phyloP scores from a whole-genome alignment of 2,113 vertebrate species.

The Micromys minutus region DNA sequence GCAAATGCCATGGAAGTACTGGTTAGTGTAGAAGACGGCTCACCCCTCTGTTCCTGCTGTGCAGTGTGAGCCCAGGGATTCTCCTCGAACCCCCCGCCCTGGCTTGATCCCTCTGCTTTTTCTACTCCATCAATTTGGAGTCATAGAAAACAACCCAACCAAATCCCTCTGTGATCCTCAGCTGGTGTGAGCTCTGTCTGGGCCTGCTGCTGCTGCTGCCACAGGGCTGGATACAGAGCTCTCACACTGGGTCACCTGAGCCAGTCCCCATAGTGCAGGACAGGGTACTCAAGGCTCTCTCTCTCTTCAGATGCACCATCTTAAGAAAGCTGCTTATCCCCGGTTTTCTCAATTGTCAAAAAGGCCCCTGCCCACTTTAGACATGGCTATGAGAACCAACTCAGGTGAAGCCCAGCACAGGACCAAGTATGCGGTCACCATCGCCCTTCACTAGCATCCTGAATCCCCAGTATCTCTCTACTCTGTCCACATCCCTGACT shows the following conservation, averaged over 20 bases:
- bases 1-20: background rate
- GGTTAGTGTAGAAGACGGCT: background rate
- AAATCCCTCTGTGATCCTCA: constrained; percentile 1
- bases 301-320: background rate
- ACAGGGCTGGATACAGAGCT: rapidly evolving
- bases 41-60: background rate
- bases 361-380: background rate
- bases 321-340: background rate
- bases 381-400: background rate
- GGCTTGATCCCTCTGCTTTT: background rate
- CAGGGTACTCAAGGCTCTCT: background rate
- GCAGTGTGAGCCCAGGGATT: background rate
- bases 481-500: background rate
- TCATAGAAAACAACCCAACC: background rate
- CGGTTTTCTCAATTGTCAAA: background rate
- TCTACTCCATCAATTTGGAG: background rate
- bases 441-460: background rate
- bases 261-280: background rate
- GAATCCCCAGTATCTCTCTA: rapidly evolving
- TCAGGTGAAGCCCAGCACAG: background rate
- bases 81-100: background rate
- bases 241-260: rapidly evolving
- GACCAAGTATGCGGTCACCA: background rate
- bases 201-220: background rate
- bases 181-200: constrained; percentile 1